These are phyloP conservation scores for Hyposoter didymator DNA, from an alignment of 2,888 invertebrate species.

Conservation along the genomic window DNA sequence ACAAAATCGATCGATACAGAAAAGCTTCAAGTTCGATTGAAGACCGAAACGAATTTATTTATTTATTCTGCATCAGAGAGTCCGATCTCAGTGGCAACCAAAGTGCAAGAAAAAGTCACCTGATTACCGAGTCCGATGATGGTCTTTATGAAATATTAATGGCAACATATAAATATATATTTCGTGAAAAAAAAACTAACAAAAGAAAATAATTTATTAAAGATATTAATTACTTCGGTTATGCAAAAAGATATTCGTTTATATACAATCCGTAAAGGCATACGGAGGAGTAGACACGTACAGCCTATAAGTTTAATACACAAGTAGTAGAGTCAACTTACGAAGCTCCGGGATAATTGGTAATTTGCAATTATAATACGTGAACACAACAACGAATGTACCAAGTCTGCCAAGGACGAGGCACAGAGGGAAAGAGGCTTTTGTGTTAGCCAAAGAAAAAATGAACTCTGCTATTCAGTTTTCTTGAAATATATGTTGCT, in stretches of 20 bases:
- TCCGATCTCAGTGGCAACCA: too few species aligned
- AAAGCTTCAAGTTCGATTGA: too few species aligned
- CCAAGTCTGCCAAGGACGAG: slow-evolving; percentile 17
- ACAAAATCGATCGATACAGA: too few species aligned
- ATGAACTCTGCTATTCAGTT: slow-evolving; percentile 1
- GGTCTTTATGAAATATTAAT: not conserved
- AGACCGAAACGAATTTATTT: not conserved
- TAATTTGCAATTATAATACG: slow-evolving; percentile 81
- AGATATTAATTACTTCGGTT: not conserved
- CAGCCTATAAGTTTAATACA: slow-evolving; percentile 10
- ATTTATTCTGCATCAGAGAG: too few species aligned
- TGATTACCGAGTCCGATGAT: not conserved
- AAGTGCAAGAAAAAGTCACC: not conserved
- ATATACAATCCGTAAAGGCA: slow-evolving; percentile 24
- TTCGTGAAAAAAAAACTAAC: not conserved
- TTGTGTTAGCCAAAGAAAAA: slow-evolving; percentile 19
- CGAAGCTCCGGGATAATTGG: slow-evolving; percentile 75
- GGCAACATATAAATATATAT: not conserved
- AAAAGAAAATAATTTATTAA: not conserved
- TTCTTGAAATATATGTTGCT: not conserved
- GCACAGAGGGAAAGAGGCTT: slow-evolving; percentile 3
- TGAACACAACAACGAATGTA: slow-evolving; percentile 30
- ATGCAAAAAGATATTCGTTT: not conserved
- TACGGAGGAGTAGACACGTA: slow-evolving; percentile 3
- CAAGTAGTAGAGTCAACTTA: slow-evolving; percentile 50